A percentile compares a stretch with the other conserved stretches of the same genome.
Evolutionary conservation across 2,797 vertebrate species (phyloP).

Genomic region (Danio tinwini): DNA sequence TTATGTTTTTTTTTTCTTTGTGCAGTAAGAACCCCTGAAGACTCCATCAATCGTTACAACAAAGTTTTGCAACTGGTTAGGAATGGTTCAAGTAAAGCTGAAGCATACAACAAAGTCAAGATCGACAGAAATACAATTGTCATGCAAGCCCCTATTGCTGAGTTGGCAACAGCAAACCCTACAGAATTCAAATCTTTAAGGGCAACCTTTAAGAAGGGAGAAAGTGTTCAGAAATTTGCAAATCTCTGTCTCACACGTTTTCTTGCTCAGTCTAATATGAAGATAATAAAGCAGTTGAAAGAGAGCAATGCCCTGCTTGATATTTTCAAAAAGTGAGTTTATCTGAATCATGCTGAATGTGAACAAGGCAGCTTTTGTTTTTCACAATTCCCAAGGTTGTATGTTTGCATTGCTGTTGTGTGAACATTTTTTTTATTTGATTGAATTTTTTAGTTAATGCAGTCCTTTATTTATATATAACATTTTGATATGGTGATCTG

Average conservation of each 20-base stretch:
- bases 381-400: no score
- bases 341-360: no score
- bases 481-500: no score
- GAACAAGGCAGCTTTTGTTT: no score
- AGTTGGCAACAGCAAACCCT: background rate
- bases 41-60: conserved; percentile 4
- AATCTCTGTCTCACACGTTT: background rate
- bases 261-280: background rate
- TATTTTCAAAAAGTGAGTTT: background rate
- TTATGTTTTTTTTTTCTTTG: background rate
- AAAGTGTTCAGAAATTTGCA: background rate
- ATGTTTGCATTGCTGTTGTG: no score
- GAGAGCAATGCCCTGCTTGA: background rate
- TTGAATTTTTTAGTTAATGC: no score
- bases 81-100: background rate
- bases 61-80: background rate
- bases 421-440: no score
- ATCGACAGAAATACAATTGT: conserved; percentile 4
- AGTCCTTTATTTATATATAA: no score
- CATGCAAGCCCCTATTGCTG: background rate
- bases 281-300: background rate
- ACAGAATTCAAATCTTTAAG: background rate
- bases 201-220: background rate
- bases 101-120: background rate
- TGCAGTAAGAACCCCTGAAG: background rate